phyloP scores from a whole-genome alignment of 2,888 invertebrate genomes.

The Gnatocerus cornutus region DNA sequence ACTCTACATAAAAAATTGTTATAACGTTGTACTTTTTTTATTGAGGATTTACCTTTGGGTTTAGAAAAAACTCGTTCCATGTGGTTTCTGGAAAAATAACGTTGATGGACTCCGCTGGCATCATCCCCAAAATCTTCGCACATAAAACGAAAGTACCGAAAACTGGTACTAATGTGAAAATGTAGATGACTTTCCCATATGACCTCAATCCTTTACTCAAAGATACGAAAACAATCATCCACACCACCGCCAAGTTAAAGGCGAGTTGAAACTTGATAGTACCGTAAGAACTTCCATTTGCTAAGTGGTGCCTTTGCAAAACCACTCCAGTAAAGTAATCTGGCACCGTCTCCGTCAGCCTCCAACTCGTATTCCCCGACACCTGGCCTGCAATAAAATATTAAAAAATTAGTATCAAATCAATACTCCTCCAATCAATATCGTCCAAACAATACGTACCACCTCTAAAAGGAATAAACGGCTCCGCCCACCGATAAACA shows the following conservation, averaged over 20 bases:
- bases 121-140: conserved; percentile 83
- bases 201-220: conserved; percentile 90
- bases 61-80: conserved; percentile 90
- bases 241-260: conserved; percentile 91
- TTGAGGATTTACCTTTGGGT: conserved; percentile 79
- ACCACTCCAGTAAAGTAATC: conserved; percentile 91
- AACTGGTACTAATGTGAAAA: conserved; percentile 85
- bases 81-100: conserved; percentile 86
- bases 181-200: conserved; percentile 88
- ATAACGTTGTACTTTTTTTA: too few relatives aligned
- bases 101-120: conserved; percentile 78
- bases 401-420: conserved; percentile 24
- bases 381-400: conserved; percentile 57
- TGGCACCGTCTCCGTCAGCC: conserved; percentile 84
- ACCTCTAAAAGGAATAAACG: conserved; percentile 80
- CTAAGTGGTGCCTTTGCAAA: conserved; percentile 76
- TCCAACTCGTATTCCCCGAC: conserved; percentile 69
- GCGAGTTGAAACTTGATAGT: conserved; percentile 90
- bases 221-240: conserved; percentile 91
- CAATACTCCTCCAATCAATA: conserved; percentile 16
- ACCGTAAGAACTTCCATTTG: conserved; percentile 72
- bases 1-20: conserved; percentile 74
- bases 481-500: conserved; percentile 87
- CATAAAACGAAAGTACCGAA: conserved; percentile 83
- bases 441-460: conserved; percentile 70